Conservation (phyloP, 2,888 invertebrate genomes). For the Neuroscelio doddi region DNA sequence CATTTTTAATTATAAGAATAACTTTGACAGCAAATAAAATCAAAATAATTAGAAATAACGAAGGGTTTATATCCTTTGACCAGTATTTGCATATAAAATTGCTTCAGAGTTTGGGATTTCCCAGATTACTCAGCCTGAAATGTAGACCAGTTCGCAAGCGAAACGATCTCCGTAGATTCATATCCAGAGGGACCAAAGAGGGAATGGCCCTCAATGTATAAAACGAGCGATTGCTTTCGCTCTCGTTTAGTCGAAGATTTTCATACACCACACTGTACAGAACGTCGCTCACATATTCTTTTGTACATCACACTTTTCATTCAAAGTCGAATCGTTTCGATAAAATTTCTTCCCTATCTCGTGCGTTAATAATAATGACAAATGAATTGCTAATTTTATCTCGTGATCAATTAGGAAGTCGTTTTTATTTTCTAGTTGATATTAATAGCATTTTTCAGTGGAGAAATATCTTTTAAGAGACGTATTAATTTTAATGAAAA, state of each 20-base stretch:
- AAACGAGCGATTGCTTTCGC: slow-evolving; percentile 58
- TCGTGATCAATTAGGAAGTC: no score
- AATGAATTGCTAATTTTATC: no score
- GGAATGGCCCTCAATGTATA: slow-evolving; percentile 51
- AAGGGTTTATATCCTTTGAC: slow-evolving; percentile 30
- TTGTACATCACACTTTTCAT: no score
- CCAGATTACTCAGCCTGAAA: slow-evolving; percentile 27
- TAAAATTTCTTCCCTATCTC: no score
- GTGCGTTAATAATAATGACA: no score
- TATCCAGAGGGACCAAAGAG: slow-evolving; percentile 32
- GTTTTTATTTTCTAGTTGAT: no score
- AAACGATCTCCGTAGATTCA: slow-evolving; percentile 38
- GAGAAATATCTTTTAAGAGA: slow-evolving; percentile 8
- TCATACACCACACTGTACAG: slow-evolving; percentile 10
- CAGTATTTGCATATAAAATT: slow-evolving; percentile 7
- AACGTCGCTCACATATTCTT: no score
- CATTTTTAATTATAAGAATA: no score
- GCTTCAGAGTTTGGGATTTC: slow-evolving; percentile 31
- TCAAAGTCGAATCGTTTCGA: no score
- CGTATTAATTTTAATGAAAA: slow-evolving; percentile 30
- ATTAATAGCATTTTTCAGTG: no score
- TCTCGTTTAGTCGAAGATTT: slow-evolving; percentile 56
- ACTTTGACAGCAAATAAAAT: no score
- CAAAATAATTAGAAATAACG: no score
- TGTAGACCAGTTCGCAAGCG: slow-evolving; percentile 23